phyloP scores from a whole-genome alignment of 53 echinoderm and acorn worm genomes.

The Paracentrotus lividus region DNA sequence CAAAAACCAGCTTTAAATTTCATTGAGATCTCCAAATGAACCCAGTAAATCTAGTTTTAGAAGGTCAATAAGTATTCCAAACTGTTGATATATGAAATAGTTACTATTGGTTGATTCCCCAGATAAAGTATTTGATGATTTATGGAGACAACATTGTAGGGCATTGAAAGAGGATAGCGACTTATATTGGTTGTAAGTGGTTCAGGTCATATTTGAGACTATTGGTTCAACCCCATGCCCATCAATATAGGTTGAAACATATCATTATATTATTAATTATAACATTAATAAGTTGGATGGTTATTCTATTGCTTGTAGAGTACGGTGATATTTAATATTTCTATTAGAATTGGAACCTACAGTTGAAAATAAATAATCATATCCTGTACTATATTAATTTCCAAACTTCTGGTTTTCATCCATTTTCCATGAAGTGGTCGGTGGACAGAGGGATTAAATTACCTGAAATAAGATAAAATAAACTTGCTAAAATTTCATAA shows the following conservation, averaged over 20 bases:
- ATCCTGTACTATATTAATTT: not conserved
- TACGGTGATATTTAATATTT: not conserved
- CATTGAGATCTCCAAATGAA: not conserved
- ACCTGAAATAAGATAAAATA: not conserved
- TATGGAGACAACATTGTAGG: not conserved
- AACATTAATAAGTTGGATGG: not conserved
- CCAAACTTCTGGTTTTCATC: not conserved
- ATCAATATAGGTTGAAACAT: not conserved
- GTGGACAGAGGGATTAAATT: not conserved
- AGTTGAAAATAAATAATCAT: not conserved
- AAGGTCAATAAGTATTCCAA: not conserved
- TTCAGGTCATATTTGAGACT: not conserved
- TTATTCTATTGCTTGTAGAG: not conserved
- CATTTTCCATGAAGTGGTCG: too few relatives aligned
- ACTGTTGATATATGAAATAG: not conserved
- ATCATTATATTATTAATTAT: too few relatives aligned
- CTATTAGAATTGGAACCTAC: not conserved
- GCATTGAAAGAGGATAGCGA: not conserved
- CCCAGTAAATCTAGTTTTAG: slow-evolving; percentile 3
- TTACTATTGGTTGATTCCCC: not conserved
- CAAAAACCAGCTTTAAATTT: not conserved
- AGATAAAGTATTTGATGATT: not conserved
- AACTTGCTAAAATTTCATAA: not conserved
- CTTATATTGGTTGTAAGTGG: not conserved
- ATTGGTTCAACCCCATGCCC: not conserved